Evolutionary conservation across 2,797 vertebrate genomes (phyloP), one percentile per base, ranked within the genome.

Genomic region (Pithecia hirsuta): DNA sequence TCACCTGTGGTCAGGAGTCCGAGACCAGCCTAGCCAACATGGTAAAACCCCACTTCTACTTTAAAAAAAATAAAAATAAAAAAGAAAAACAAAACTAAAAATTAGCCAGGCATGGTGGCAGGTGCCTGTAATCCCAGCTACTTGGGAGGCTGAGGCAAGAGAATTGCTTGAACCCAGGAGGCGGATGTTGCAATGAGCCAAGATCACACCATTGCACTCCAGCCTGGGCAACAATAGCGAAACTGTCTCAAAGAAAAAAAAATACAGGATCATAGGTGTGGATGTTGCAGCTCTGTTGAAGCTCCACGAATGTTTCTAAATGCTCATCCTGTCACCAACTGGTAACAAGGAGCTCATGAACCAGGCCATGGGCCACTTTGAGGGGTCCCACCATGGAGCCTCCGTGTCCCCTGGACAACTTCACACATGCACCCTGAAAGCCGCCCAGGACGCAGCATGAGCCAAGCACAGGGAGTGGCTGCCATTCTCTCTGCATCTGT

Each of bases 1-100:
- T 67, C 64, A 19, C 33, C 33, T 64, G 33, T 1, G 15, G 33
- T 67, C 64, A 67, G 33, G 33, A 67, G 64, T 67, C n/a, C 15
- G 8, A n/a, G 15, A 67, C 33, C 33, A n/a, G 33, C 64, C 64
- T n/a, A 17, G 33, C 64, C 64, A 67, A 67, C 15, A 19, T n/a
- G 33, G 30, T 67, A 33, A 67, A 67, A n/a, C 64, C 15, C 33
- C 7, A 2, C n/a, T 33, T 67, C 64, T 67, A n/a, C 7, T 67
- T 0, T 8, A 64, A 64, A 17, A 0, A 33, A 64, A 64, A 14
- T 30, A 30, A 33, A 28, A 5, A 0, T 7, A 64, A 6, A 33
- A 33, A 64, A n/a, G 39, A 41, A 41, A 41, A 41, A 41, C 4
- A 41, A 17, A 1, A 2, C 15, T n/a, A 67, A 19, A 67, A 67